phyloP scores from a whole-genome alignment of 2,888 invertebrate genomes.

The Arge pagana region DNA sequence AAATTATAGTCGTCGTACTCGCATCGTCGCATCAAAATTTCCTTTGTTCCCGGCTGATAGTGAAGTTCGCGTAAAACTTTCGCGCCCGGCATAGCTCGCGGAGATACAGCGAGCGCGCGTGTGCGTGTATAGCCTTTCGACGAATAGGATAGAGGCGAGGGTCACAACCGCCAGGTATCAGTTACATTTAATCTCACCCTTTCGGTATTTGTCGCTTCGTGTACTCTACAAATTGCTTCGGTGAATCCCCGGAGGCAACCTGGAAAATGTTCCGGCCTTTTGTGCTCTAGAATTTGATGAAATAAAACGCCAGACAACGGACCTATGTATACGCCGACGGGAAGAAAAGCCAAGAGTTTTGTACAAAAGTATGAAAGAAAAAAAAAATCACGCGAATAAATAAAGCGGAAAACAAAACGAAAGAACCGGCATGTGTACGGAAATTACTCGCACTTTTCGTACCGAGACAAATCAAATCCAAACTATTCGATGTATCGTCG shows the following conservation, averaged over 20 bases:
- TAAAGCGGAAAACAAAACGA: not conserved
- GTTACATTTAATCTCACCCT: conserved; percentile 32
- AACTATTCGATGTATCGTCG: too few species aligned
- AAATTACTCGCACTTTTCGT: too few species aligned
- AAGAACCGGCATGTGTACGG: not conserved
- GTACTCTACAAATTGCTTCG: conserved; percentile 32
- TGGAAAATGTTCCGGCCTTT: conserved; percentile 27
- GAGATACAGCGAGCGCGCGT: too few species aligned
- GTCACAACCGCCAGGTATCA: conserved; percentile 19
- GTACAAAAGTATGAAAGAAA: too few species aligned
- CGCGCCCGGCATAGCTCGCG: too few species aligned
- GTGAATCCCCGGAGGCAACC: conserved; percentile 18
- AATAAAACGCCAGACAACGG: conserved; percentile 29
- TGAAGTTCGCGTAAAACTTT: too few species aligned
- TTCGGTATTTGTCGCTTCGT: conserved; percentile 26
- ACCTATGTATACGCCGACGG: not conserved
- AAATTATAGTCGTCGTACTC: too few species aligned
- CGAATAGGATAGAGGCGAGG: not conserved
- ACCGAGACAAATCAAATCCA: too few species aligned
- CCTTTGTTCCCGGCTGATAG: too few species aligned
- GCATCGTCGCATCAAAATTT: too few species aligned
- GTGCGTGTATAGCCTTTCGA: too few species aligned
- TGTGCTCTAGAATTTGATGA: conserved; percentile 34
- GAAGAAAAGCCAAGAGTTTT: too few species aligned
- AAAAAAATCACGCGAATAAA: not conserved